These are phyloP conservation scores for Pygoscelis adeliae DNA, from an alignment of 2,113 vertebrate genomes.

Conservation along the genomic window DNA sequence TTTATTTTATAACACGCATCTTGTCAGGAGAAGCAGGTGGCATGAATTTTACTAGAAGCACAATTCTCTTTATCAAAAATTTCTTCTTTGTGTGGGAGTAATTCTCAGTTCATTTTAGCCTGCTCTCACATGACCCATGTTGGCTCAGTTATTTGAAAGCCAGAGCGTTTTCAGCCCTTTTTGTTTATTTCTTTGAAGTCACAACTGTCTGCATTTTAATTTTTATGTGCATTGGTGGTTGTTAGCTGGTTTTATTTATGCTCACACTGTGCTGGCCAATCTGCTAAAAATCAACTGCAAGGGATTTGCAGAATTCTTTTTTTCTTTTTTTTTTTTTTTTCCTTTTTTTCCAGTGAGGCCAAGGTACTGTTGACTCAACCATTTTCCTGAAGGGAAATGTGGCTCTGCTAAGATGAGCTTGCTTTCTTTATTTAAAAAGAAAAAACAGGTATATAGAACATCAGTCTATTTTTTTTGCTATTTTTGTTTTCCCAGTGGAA, in stretches of 20 bases:
- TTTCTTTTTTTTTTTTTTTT: fast-evolving
- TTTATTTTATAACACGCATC: background rate
- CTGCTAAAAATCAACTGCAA: background rate
- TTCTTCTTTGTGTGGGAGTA: background rate
- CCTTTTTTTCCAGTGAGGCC: background rate
- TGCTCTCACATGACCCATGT: background rate
- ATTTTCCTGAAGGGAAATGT: background rate
- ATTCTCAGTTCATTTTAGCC: conserved; percentile 5
- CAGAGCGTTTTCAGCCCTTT: background rate
- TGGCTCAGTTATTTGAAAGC: background rate
- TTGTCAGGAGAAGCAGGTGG: conserved; percentile 15
- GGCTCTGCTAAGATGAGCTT: background rate
- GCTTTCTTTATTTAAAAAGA: background rate
- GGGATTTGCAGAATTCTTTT: background rate
- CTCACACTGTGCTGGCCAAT: background rate
- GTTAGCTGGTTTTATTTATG: background rate
- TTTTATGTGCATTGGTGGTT: background rate
- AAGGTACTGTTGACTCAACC: background rate
- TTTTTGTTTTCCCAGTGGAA: background rate
- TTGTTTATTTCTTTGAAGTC: background rate
- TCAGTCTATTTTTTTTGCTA: background rate
- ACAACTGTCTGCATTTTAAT: background rate
- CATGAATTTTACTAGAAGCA: background rate
- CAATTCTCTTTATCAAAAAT: background rate
- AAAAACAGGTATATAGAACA: background rate